Percentiles rank a stretch among this genome's conserved stretches.
Conservation (phyloP, 2,888 invertebrate genomes). For the Aspidiotus rigidus region DNA sequence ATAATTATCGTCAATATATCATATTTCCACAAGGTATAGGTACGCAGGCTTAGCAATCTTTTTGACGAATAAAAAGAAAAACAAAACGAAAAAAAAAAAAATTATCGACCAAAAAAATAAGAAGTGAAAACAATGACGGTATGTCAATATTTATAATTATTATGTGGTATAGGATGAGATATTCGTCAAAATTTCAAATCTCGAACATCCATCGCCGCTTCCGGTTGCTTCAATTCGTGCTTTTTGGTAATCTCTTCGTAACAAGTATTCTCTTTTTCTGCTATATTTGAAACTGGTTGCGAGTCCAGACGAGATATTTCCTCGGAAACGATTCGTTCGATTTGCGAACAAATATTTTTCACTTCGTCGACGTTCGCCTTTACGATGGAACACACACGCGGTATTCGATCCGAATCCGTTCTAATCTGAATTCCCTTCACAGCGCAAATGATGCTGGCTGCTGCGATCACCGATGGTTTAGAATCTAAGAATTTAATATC, state of each 20-base stretch:
- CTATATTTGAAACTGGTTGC: slow-evolving; percentile 16
- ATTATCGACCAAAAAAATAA: not conserved
- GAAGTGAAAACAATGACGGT: not conserved
- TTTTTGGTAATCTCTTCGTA: not conserved
- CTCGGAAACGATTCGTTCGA: slow-evolving; percentile 24
- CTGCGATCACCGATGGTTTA: slow-evolving; percentile 25
- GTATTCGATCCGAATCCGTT: slow-evolving; percentile 19
- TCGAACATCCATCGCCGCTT: slow-evolving; percentile 26
- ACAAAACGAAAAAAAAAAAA: not conserved
- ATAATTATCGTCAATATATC: too few species aligned
- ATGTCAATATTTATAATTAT: not conserved
- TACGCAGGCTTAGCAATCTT: too few species aligned
- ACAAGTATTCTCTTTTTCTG: slow-evolving; percentile 7
- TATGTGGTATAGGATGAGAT: not conserved
- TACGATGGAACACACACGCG: slow-evolving; percentile 18
- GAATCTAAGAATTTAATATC: slow-evolving; percentile 13
- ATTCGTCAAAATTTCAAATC: slow-evolving; percentile 19
- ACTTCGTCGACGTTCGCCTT: slow-evolving; percentile 15
- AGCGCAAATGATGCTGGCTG: slow-evolving; percentile 21
- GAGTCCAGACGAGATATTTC: slow-evolving; percentile 17
- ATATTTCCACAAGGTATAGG: too few species aligned
- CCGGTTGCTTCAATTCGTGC: slow-evolving; percentile 13
- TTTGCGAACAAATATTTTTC: slow-evolving; percentile 9
- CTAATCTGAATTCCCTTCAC: slow-evolving; percentile 21
- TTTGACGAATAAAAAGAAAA: not conserved